Percentiles rank a stretch among this genome's conserved stretches.
Conservation (phyloP, 2,888 invertebrate genomes). For the Amblyjoppa proteus region DNA sequence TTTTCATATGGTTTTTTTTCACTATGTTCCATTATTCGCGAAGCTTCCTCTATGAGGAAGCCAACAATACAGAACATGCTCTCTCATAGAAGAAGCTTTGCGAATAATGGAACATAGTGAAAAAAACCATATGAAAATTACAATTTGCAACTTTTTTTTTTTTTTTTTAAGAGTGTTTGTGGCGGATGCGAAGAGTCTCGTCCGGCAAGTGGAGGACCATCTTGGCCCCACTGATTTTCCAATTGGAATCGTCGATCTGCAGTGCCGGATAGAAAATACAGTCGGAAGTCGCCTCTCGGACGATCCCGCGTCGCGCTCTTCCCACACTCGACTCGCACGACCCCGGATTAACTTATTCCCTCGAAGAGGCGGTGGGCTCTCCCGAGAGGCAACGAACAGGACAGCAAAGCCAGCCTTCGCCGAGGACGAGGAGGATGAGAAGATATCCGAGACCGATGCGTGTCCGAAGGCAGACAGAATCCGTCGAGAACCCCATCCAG, state of each 20-base stretch:
- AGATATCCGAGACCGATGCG: constrained; percentile 82
- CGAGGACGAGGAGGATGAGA: constrained; percentile 47
- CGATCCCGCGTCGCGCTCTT: constrained; percentile 47
- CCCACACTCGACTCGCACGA: constrained; percentile 75
- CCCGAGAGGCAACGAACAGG: constrained; percentile 1
- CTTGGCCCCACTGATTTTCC: not conserved
- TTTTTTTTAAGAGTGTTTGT: no score
- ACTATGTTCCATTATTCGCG: no score
- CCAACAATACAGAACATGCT: no score
- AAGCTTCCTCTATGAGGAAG: no score
- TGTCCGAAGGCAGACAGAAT: constrained; percentile 70
- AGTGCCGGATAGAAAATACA: not conserved
- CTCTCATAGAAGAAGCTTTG: no score
- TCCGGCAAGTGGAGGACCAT: not conserved
- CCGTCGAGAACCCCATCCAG: constrained; percentile 43
- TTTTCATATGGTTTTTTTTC: no score
- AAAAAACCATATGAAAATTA: no score
- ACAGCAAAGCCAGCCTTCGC: not conserved
- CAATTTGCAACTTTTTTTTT: no score
- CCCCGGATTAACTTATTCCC: constrained; percentile 69
- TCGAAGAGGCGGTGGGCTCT: constrained; percentile 18
- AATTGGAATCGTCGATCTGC: not conserved
- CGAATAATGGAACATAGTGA: no score
- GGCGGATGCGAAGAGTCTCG: no score
- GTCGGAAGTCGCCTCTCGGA: not conserved